Percentiles rank a stretch among this genome's conserved stretches.
These are phyloP conservation scores for Adelosebastes latens DNA, from an alignment of 2,797 vertebrate genomes.

Conservation along the genomic window DNA sequence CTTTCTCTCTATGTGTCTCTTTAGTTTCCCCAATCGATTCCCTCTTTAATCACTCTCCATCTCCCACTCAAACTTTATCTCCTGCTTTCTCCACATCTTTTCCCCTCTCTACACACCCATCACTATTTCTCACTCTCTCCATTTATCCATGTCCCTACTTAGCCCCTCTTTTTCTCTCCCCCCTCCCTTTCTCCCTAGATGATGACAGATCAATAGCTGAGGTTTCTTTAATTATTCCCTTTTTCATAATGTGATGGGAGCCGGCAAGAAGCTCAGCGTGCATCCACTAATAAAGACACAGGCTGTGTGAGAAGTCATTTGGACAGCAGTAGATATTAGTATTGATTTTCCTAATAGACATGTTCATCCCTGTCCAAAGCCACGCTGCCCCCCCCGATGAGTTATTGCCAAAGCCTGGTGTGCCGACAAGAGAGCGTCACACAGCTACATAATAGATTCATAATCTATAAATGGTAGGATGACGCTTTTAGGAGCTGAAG, in stretches of 20 bases:
- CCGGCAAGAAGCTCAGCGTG: conserved; percentile 15
- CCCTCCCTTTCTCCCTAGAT: not conserved
- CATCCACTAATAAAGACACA: conserved; percentile 52
- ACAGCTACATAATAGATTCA: conserved; percentile 17
- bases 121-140: conserved; percentile 2
- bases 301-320: conserved; percentile 38
- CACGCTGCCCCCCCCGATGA: conserved; percentile 9
- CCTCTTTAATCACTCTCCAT: conserved; percentile 33
- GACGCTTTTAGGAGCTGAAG: conserved; percentile 6
- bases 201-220: conserved; percentile 51
- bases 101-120: not conserved
- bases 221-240: conserved; percentile 53
- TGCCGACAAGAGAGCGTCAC: conserved; percentile 8
- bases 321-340: conserved; percentile 56
- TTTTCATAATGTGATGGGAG: conserved; percentile 43
- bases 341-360: conserved; percentile 70
- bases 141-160: not conserved
- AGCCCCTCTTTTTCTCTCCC: not conserved
- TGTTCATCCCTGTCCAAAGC: conserved; percentile 42
- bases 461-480: conserved; percentile 17
- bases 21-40: conserved; percentile 12
- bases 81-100: conserved; percentile 9
- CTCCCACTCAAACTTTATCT: conserved; percentile 26
- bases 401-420: conserved; percentile 17
- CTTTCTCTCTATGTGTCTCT: not conserved